phyloP scores from a whole-genome alignment of 1,140 invertebrate genomes.

The Delia radicum region DNA sequence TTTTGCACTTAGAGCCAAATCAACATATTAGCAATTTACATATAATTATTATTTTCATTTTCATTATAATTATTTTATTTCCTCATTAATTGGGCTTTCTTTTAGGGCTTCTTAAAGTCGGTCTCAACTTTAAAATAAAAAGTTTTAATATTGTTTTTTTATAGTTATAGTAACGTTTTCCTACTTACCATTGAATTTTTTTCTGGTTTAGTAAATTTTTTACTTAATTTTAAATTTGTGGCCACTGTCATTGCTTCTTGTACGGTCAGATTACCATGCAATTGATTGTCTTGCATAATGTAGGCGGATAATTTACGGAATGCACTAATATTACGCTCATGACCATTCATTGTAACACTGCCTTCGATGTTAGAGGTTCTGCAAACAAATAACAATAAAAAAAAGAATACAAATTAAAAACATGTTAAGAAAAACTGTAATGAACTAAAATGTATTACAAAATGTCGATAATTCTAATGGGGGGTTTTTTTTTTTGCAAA shows the following conservation, averaged over 20 bases:
- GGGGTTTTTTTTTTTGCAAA: no score
- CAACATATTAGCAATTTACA: no score
- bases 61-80: no score
- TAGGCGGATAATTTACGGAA: constrained; percentile 95
- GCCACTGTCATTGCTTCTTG: constrained; percentile 93
- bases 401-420: no score
- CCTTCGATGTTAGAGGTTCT: constrained; percentile 77
- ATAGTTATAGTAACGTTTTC: background rate
- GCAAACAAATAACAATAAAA: constrained; percentile 35
- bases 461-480: no score
- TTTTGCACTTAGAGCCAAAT: no score
- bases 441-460: no score
- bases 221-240: constrained; percentile 82
- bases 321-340: constrained; percentile 81
- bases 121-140: no score
- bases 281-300: constrained; percentile 97
- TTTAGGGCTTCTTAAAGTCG: no score
- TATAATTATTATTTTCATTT: no score
- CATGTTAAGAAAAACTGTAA: no score
- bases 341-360: constrained; percentile 82
- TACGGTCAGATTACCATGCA: constrained; percentile 90
- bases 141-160: background rate
- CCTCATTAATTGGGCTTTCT: no score
- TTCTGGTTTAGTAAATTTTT: constrained; percentile 66
- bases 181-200: constrained; percentile 80